Conservation (phyloP, 2,888 invertebrate species). For the Cylindroiulus punctatus region DNA sequence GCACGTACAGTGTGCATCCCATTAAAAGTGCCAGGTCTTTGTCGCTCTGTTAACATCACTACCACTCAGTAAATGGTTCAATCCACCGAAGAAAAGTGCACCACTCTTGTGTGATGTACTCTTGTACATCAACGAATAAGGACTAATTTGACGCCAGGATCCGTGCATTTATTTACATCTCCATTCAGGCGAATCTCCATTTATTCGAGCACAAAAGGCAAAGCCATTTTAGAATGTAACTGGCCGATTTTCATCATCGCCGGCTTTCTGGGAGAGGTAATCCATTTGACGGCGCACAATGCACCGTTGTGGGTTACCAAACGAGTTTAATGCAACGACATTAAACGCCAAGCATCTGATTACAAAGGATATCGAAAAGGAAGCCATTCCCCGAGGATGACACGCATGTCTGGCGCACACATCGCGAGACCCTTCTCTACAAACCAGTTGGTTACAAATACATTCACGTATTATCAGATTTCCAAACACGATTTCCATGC, state of each 20-base stretch:
- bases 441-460: not conserved
- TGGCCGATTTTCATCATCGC: not conserved
- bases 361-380: conserved; percentile 18
- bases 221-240: not conserved
- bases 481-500: not conserved
- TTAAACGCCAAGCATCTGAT: not conserved
- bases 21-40: too few relatives aligned
- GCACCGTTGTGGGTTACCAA: not conserved
- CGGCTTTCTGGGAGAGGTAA: not conserved
- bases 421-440: not conserved
- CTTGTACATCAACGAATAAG: too few relatives aligned
- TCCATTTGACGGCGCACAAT: conserved; percentile 10
- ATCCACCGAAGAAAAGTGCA: too few relatives aligned
- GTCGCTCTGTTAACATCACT: too few relatives aligned
- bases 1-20: too few relatives aligned
- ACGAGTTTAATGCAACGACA: not conserved
- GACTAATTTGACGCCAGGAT: too few relatives aligned
- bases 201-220: not conserved
- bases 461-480: not conserved
- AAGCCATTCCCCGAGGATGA: conserved; percentile 8
- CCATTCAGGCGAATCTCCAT: too few relatives aligned
- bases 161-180: too few relatives aligned
- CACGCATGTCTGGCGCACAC: not conserved
- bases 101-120: too few relatives aligned
- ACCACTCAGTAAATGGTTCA: too few relatives aligned